Evolutionary conservation across 1,140 invertebrate genomes (phyloP).

Genomic region (Musca vetustissima): DNA sequence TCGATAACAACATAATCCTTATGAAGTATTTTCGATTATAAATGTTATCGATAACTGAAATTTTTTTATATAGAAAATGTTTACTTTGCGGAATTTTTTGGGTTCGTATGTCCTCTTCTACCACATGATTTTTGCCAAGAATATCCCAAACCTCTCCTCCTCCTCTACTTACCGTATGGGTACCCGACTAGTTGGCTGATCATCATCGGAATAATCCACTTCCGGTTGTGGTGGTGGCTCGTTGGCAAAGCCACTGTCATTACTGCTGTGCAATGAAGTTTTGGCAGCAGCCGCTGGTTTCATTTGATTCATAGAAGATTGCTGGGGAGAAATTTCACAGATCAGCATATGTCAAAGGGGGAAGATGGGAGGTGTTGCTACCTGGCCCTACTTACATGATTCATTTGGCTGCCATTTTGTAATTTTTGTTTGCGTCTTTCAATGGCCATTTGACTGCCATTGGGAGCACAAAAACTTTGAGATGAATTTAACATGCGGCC

Average conservation of each 20-base stretch:
- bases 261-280: conserved; percentile 83
- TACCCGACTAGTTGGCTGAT: conserved; percentile 64
- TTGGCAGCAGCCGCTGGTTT: conserved; percentile 61
- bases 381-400: conserved; percentile 29
- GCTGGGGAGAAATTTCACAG: conserved; percentile 5
- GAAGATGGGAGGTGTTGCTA: conserved; percentile 6
- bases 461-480: conserved; percentile 59
- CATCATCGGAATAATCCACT: conserved; percentile 87
- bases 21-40: too few relatives aligned
- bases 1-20: too few relatives aligned
- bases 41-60: too few relatives aligned
- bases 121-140: too few relatives aligned
- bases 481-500: conserved; percentile 58
- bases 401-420: conserved; percentile 43
- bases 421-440: conserved; percentile 51
- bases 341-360: background rate
- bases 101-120: too few relatives aligned
- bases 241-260: conserved; percentile 89
- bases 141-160: background rate
- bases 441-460: conserved; percentile 43
- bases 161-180: conserved; percentile 67
- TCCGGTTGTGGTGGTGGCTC: conserved; percentile 82
- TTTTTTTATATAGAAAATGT: too few relatives aligned
- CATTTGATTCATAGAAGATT: conserved; percentile 37
- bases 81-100: too few relatives aligned